Evolutionary conservation across 1,140 invertebrate species (phyloP).

Genomic region (Vanessa atalanta): DNA sequence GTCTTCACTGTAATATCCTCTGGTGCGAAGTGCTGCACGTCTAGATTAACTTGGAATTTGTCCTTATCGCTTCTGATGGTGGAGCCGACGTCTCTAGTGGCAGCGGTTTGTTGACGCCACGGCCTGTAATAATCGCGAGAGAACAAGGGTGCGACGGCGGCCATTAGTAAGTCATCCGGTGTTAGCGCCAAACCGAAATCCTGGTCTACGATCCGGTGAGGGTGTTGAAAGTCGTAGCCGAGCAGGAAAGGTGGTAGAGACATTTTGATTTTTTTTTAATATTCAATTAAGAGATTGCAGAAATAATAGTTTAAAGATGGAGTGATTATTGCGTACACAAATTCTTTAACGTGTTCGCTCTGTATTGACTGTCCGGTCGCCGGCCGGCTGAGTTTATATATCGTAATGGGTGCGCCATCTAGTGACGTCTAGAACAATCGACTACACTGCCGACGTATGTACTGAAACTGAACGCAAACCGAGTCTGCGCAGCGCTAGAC

Average conservation of each 20-base stretch:
- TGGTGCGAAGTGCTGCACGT: constrained; percentile 92
- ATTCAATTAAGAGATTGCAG: not conserved
- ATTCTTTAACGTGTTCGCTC: constrained; percentile 7
- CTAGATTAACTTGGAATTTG: constrained; percentile 85
- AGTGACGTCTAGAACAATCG: constrained; percentile 41
- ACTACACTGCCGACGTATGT: not conserved
- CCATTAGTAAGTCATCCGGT: constrained; percentile 86
- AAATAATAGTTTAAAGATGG: not conserved
- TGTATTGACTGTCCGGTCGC: constrained; percentile 30
- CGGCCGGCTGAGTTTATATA: constrained; percentile 44
- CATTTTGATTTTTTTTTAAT: constrained; percentile 45
- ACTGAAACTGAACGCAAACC: not conserved
- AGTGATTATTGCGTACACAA: not conserved
- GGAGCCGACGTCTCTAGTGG: constrained; percentile 85
- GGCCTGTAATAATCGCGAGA: constrained; percentile 84
- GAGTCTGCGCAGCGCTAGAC: not conserved
- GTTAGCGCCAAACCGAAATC: constrained; percentile 86
- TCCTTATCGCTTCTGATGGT: constrained; percentile 83
- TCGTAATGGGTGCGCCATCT: constrained; percentile 33
- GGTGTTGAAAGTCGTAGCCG: constrained; percentile 81
- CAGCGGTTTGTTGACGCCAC: constrained; percentile 82
- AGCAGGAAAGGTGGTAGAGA: constrained; percentile 68
- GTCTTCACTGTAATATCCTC: constrained; percentile 92
- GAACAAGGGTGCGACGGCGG: constrained; percentile 69
- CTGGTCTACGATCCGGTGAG: constrained; percentile 87